Conservation (phyloP, 2,113 vertebrate genomes). For the Ginglymostoma cirratum region DNA sequence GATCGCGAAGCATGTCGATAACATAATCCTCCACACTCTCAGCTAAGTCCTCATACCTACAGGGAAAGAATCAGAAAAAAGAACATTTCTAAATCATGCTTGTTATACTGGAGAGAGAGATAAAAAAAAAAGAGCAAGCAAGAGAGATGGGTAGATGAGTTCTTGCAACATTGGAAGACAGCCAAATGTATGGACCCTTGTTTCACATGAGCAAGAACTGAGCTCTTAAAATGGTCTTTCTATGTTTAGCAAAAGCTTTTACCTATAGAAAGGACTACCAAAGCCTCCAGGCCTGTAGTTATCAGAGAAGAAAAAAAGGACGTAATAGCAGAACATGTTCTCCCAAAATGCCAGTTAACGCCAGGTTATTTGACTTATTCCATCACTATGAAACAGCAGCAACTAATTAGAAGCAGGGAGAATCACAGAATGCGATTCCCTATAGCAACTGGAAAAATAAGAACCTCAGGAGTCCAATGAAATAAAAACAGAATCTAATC, state of each 20-base stretch:
- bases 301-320: background rate
- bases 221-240: background rate
- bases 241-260: background rate
- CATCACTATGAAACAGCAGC: background rate
- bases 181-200: background rate
- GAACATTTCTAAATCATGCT: background rate
- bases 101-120: background rate
- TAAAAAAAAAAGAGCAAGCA: too few species aligned
- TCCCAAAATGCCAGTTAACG: background rate
- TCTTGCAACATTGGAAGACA: background rate
- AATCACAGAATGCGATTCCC: background rate
- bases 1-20: slow-evolving; percentile 85
- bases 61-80: background rate
- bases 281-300: background rate
- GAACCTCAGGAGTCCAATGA: background rate
- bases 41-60: slow-evolving; percentile 86
- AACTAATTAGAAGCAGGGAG: background rate
- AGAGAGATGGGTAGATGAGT: background rate
- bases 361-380: background rate
- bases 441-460: background rate
- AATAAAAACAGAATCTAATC: background rate
- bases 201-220: background rate
- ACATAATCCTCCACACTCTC: slow-evolving; percentile 97
- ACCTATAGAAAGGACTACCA: background rate
- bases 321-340: background rate